These are phyloP conservation scores for Lophius piscatorius DNA, from an alignment of 2,113 vertebrate genomes.

Conservation along the genomic window DNA sequence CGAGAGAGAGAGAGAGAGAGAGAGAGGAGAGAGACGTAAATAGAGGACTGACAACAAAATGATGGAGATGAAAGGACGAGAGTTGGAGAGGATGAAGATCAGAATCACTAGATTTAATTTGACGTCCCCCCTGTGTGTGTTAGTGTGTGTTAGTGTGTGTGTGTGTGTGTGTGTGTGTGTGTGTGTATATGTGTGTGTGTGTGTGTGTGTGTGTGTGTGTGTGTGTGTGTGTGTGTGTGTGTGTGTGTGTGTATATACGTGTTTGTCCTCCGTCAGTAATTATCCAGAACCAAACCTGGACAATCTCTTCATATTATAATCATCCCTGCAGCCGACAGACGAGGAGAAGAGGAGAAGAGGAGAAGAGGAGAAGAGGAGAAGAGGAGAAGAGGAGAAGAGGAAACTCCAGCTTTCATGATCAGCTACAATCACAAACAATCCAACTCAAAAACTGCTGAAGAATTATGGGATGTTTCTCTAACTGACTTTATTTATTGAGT, in stretches of 20 bases:
- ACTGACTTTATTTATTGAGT: neutral
- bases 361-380: conserved; percentile 7
- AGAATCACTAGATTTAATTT: conserved; percentile 60
- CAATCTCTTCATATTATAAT: conserved; percentile 64
- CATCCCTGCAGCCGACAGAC: conserved; percentile 9
- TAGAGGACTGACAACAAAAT: conserved; percentile 14
- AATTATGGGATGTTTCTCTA: too few relatives aligned
- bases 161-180: conserved; percentile 22
- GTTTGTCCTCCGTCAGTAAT: conserved; percentile 63
- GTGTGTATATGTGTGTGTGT: conserved; percentile 20
- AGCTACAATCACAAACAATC: too few relatives aligned
- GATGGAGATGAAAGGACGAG: conserved; percentile 9
- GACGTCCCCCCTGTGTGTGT: conserved; percentile 19
- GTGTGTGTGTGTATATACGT: conserved; percentile 47
- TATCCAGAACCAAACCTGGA: conserved; percentile 73
- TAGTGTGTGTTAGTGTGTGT: conserved; percentile 34
- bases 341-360: neutral
- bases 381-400: conserved; percentile 9
- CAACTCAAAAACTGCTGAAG: too few relatives aligned
- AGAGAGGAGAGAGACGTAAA: neutral
- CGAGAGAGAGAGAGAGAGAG: neutral
- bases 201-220: conserved; percentile 39
- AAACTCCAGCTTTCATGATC: too few relatives aligned
- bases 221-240: conserved; percentile 41
- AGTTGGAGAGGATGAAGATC: conserved; percentile 22